phyloP scores from a whole-genome alignment of 2,888 invertebrate species.

The Ormyrus rosae region DNA sequence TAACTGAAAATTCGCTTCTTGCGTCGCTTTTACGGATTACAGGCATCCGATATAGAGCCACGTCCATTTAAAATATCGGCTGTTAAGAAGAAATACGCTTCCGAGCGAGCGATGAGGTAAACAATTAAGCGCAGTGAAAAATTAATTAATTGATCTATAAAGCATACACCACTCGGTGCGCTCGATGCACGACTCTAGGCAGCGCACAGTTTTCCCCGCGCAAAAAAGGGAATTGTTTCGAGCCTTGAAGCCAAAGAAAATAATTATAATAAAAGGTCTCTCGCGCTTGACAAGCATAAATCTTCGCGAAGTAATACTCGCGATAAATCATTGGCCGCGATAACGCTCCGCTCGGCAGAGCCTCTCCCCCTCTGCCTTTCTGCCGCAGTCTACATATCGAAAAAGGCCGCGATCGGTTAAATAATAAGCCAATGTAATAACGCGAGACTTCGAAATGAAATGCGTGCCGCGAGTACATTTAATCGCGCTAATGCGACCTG shows the following conservation, averaged over 20 bases:
- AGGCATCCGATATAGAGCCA: too few species aligned
- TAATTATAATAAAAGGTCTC: conserved; percentile 53
- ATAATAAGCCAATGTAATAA: conserved; percentile 12
- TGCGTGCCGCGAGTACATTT: conserved; percentile 5
- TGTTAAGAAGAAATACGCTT: too few species aligned
- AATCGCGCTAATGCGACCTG: conserved; percentile 33
- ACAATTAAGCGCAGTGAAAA: conserved; percentile 25
- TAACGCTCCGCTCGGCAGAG: conserved; percentile 33
- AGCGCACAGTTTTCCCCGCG: background rate
- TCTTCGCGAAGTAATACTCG: conserved; percentile 50
- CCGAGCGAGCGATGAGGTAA: background rate
- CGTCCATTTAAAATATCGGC: too few species aligned
- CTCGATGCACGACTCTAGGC: background rate
- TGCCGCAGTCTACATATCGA: background rate
- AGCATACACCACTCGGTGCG: background rate
- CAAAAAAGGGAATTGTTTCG: conserved; percentile 41
- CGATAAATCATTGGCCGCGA: conserved; percentile 50
- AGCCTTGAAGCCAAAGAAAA: conserved; percentile 44
- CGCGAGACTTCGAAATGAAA: conserved; percentile 30
- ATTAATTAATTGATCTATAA: conserved; percentile 46
- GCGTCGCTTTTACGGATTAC: too few species aligned
- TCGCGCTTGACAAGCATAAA: conserved; percentile 50
- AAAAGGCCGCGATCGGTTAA: conserved; percentile 4
- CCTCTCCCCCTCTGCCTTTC: conserved; percentile 21
- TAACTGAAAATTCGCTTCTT: too few species aligned